phyloP scores from a whole-genome alignment of 2,113 vertebrate species.

The Vidua macroura region DNA sequence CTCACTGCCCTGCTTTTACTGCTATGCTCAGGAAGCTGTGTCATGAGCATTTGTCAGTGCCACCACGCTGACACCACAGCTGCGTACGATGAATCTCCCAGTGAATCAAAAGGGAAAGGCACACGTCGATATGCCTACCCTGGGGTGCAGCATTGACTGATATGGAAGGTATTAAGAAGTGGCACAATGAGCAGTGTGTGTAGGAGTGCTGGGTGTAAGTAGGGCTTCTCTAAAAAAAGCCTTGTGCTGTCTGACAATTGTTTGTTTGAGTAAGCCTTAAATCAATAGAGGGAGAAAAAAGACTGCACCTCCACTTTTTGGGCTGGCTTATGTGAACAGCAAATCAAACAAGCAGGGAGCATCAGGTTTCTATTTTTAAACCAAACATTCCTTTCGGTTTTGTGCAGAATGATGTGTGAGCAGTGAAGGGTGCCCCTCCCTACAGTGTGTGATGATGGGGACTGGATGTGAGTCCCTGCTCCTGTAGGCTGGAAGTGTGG shows the following conservation, averaged over 20 bases:
- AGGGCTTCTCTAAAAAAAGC: background rate
- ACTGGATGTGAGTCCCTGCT: fast-evolving
- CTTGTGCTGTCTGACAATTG: background rate
- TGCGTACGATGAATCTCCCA: background rate
- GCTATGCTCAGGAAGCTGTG: background rate
- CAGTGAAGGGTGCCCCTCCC: background rate
- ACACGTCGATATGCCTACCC: background rate
- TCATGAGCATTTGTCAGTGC: background rate
- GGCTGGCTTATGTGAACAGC: background rate
- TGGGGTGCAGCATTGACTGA: background rate
- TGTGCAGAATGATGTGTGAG: background rate
- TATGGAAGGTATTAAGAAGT: background rate
- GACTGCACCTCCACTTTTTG: background rate
- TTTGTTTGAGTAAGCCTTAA: background rate
- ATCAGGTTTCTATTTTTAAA: background rate
- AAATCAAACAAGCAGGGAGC: background rate
- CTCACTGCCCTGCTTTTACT: background rate
- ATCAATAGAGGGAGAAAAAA: background rate
- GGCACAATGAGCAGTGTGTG: background rate
- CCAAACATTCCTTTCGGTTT: background rate
- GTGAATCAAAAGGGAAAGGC: conserved; percentile 50
- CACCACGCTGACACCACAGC: background rate
- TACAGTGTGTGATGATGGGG: fast-evolving
- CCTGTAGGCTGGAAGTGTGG: background rate
- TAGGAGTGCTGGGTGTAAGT: background rate